These are phyloP conservation scores for Gavia stellata DNA, from an alignment of 2,113 vertebrate species.

Conservation along the genomic window DNA sequence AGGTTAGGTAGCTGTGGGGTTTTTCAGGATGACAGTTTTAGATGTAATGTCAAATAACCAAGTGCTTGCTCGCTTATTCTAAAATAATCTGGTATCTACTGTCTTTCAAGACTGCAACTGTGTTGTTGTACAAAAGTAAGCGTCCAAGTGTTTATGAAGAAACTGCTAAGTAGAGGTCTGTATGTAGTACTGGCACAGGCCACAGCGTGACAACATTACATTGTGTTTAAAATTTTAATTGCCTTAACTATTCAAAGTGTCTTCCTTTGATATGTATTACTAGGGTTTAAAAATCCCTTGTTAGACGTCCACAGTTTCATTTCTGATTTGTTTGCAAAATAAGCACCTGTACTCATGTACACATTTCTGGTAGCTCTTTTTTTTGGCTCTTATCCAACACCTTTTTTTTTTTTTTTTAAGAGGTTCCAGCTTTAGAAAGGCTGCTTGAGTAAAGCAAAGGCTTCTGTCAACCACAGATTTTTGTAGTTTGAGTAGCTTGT, in stretches of 20 bases:
- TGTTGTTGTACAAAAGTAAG: rapidly evolving
- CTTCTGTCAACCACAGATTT: background rate
- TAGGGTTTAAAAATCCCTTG: conserved; percentile 13
- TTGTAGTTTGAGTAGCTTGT: background rate
- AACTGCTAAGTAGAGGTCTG: background rate
- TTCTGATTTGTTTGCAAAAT: conserved; percentile 14
- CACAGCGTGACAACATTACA: background rate
- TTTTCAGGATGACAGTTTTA: background rate
- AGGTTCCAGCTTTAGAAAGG: background rate
- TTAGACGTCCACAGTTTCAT: background rate
- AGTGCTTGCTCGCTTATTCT: background rate
- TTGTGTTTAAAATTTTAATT: background rate
- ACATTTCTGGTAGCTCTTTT: background rate
- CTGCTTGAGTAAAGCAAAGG: background rate
- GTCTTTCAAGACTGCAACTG: background rate
- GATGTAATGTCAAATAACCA: background rate
- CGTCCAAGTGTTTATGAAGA: background rate
- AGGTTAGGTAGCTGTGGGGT: background rate
- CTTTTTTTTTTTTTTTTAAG: background rate
- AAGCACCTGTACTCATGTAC: background rate
- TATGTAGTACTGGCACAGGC: conserved; percentile 4
- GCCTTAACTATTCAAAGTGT: background rate
- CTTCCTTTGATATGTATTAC: conserved; percentile 32
- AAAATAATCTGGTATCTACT: background rate
- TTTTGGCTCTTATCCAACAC: background rate